These are phyloP conservation scores for Vidua macroura DNA, from an alignment of 2,113 vertebrate genomes.

Conservation along the genomic window DNA sequence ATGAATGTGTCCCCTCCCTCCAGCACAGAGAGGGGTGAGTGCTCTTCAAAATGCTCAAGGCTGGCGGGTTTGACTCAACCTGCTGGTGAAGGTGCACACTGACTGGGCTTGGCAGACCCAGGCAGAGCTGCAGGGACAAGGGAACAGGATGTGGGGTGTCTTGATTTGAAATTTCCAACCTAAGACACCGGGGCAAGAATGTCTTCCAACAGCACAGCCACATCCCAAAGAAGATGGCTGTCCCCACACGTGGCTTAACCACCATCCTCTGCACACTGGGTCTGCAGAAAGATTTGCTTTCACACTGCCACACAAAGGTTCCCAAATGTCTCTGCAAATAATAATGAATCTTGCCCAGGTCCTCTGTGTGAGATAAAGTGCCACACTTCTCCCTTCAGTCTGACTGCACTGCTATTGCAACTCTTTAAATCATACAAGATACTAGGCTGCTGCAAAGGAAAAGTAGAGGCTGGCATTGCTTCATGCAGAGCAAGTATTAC, in stretches of 20 bases:
- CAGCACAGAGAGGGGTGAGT: not conserved
- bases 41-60: not conserved
- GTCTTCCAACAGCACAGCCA: not conserved
- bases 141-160: not conserved
- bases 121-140: not conserved
- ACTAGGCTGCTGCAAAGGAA: not conserved
- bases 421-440: not conserved
- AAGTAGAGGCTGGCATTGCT: not conserved
- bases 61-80: not conserved
- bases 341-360: not conserved
- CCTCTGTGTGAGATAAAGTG: not conserved
- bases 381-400: not conserved
- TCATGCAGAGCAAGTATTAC: not conserved
- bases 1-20: accelerated
- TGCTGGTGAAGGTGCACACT: not conserved
- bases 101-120: not conserved
- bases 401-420: not conserved
- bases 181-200: not conserved
- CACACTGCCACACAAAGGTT: not conserved
- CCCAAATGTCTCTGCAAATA: slow-evolving; percentile 21
- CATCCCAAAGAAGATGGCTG: not conserved
- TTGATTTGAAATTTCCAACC: too few relatives aligned
- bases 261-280: not conserved
- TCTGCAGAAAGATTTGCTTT: not conserved
- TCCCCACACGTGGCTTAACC: not conserved